Base-by-base conservation (phyloP, 2,888 invertebrate species). In the Hypomecis atomaria region DNA sequence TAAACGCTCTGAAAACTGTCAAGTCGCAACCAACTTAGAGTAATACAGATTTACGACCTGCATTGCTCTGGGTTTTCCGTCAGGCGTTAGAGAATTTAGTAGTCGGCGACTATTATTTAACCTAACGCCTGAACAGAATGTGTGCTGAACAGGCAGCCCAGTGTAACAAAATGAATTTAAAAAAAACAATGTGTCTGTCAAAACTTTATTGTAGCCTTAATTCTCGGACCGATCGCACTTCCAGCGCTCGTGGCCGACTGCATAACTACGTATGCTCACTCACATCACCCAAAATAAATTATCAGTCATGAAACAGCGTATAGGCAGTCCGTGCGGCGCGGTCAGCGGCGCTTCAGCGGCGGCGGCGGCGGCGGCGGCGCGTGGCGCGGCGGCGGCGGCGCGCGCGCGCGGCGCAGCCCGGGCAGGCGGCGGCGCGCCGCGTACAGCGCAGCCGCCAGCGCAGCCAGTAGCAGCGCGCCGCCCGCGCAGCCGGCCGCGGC, bases 401-500 rank as follows among this genome's bases (percentile, higher is more conserved):
- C 59, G 60, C 57, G 68, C 33, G 65, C 59, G 60, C 57, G 65
- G 65, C 66, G 69, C 59, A 59, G 60, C 67, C 59, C 67, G 55
- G 62, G 74, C 70, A 82, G 73, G 50, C 86, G 87, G 67, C 82
- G 86, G 33, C 89, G 85, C 66, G 80, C 81, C 56, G 81, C 77
- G 75, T 75, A 94, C 76, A 95, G 93, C 58, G 94, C 95, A 53
- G 93, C 94, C 57, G 95, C 93, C 8, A 95, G 93, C 65, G 94
- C 94, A 10, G 95, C 94, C 70, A 96, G 85, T 78, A 96, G 94
- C 61, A 95, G 93, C 65, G 96, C 92, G 38, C 94, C 95, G 10
- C 94, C 95, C n/a, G 95, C 95, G 65, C 95, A 94, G 56, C 95
- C 96, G 78, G 95, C 95, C 42, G 96, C 95, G 70, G 95, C 94